These are phyloP conservation scores for Horisme vitalbata DNA, from an alignment of 2,888 invertebrate genomes.

Conservation along the genomic window DNA sequence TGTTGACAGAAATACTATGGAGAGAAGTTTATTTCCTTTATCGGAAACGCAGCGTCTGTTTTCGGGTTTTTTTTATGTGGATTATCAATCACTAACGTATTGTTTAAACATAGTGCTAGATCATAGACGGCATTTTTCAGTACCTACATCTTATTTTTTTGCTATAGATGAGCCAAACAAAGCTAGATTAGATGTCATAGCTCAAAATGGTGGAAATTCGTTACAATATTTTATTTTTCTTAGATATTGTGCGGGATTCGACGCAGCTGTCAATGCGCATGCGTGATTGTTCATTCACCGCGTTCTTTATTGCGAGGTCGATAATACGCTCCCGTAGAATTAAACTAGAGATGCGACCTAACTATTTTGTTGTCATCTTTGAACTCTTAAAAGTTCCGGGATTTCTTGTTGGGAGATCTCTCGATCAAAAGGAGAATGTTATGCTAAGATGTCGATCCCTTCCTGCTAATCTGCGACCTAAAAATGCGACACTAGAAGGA, in stretches of 20 bases:
- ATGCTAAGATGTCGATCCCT: too few species aligned
- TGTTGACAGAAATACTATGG: neutral
- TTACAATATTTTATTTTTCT: constrained; percentile 1
- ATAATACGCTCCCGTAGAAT: constrained; percentile 21
- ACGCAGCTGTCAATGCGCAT: constrained; percentile 28
- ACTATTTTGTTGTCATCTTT: constrained; percentile 13
- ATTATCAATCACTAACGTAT: neutral
- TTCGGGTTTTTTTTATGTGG: constrained; percentile 12
- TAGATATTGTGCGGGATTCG: constrained; percentile 7
- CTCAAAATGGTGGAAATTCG: too few species aligned
- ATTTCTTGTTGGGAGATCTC: too few species aligned
- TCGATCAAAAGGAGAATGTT: too few species aligned
- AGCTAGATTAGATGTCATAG: too few species aligned
- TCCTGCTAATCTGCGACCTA: too few species aligned
- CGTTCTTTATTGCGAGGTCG: constrained; percentile 27
- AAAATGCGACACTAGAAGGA: too few species aligned
- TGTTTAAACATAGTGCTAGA: neutral
- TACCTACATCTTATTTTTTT: too few species aligned
- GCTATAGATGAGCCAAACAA: too few species aligned
- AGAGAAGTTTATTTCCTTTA: neutral
- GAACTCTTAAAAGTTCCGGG: too few species aligned
- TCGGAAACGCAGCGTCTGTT: constrained; percentile 14
- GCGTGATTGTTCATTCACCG: constrained; percentile 35
- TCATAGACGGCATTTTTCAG: too few species aligned
- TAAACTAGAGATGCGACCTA: neutral